Percentiles rank a stretch among this genome's conserved stretches.
Conservation (phyloP, 2,888 invertebrate species). For the Tineola bisselliella region DNA sequence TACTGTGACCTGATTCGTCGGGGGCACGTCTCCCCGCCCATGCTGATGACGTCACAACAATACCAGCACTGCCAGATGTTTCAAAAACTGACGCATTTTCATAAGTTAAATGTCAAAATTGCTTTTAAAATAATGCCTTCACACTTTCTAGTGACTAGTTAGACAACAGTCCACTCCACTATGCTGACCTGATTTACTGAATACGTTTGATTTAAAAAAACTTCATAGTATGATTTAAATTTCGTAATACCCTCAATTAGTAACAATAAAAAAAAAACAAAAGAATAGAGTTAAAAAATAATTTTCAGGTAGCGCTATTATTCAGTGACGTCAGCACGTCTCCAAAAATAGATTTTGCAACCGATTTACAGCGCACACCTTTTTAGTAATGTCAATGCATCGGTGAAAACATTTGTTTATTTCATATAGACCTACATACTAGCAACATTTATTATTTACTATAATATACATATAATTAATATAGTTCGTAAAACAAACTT, state of each 20-base stretch:
- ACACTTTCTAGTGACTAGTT: too few relatives aligned
- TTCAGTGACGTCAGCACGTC: neutral
- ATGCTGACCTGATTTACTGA: too few relatives aligned
- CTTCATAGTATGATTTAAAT: too few relatives aligned
- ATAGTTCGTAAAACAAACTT: too few relatives aligned
- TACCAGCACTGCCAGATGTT: constrained; percentile 2
- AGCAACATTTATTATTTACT: too few relatives aligned
- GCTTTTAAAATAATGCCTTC: too few relatives aligned
- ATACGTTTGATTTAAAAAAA: too few relatives aligned
- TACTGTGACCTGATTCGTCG: constrained; percentile 10
- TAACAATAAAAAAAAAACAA: too few relatives aligned
- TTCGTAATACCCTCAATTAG: too few relatives aligned
- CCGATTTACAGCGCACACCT: neutral
- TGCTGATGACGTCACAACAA: constrained; percentile 1
- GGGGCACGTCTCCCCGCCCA: neutral
- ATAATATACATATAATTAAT: too few relatives aligned
- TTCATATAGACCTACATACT: too few relatives aligned
- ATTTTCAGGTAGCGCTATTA: neutral
- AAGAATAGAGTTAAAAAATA: neutral
- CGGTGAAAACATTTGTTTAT: neutral
- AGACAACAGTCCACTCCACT: too few relatives aligned
- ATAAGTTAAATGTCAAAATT: neutral
- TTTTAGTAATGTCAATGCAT: neutral
- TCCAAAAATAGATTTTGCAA: neutral
- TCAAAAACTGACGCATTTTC: neutral